Evolutionary conservation across 2,888 invertebrate genomes (phyloP).

Genomic region (Cantharis lateralis): DNA sequence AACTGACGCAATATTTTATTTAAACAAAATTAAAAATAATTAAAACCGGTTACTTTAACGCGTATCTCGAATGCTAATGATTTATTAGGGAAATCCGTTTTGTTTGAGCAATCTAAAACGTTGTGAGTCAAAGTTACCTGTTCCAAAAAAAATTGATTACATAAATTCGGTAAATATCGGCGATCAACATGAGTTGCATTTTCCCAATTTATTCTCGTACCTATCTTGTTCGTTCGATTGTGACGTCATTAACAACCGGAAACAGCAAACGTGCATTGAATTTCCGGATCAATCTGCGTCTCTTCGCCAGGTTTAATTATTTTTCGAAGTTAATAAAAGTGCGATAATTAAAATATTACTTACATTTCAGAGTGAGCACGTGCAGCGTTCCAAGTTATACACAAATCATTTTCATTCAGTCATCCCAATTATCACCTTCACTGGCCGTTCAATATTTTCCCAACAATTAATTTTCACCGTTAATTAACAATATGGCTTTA

Average conservation of each 20-base stretch:
- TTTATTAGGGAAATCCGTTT: background rate
- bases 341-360: background rate
- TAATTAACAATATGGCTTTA: background rate
- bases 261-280: constrained; percentile 21
- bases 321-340: background rate
- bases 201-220: constrained; percentile 9
- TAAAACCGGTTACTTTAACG: background rate
- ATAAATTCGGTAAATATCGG: background rate
- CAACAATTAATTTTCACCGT: background rate
- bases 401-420: background rate
- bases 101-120: background rate
- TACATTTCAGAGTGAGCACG: background rate
- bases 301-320: background rate
- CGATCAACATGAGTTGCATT: constrained; percentile 8
- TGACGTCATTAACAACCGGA: constrained; percentile 25
- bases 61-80: background rate
- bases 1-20: background rate
- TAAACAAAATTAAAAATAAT: background rate
- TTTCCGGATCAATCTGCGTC: constrained; percentile 11
- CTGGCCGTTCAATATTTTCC: background rate
- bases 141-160: background rate
- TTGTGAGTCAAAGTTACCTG: background rate
- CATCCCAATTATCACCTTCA: background rate
- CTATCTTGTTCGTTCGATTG: constrained; percentile 4
- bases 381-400: background rate